These are phyloP conservation scores for Chloroceryle amazona DNA, from an alignment of 2,797 vertebrate genomes.

Conservation along the genomic window DNA sequence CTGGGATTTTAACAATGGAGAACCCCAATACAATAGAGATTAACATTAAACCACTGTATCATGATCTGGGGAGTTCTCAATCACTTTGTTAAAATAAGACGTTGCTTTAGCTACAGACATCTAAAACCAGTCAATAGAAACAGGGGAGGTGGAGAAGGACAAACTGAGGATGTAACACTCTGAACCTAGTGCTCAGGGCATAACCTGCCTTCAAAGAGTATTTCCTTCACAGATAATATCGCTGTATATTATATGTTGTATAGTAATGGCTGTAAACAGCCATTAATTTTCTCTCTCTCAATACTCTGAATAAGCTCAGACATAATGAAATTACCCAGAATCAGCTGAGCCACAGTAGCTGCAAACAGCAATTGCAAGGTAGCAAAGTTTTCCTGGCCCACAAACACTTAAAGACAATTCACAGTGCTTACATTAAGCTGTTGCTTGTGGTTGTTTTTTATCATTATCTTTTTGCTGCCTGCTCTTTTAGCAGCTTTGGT, in stretches of 20 bases:
- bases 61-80: neutral
- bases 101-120: neutral
- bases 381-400: neutral
- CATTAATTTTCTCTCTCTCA: neutral
- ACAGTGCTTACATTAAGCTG: neutral
- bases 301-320: neutral
- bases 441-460: neutral
- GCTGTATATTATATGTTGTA: neutral
- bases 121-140: neutral
- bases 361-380: neutral
- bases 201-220: neutral
- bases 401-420: neutral
- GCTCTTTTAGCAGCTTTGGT: neutral
- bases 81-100: neutral
- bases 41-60: neutral
- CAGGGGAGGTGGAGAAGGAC: neutral
- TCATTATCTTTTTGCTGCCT: neutral
- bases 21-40: neutral
- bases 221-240: neutral
- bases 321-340: neutral
- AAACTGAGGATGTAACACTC: neutral
- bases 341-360: neutral
- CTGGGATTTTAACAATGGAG: neutral
- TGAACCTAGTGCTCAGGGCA: neutral
- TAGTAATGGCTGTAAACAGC: neutral